Conservation (phyloP, 2,113 vertebrate genomes). For the Channa argus region DNA sequence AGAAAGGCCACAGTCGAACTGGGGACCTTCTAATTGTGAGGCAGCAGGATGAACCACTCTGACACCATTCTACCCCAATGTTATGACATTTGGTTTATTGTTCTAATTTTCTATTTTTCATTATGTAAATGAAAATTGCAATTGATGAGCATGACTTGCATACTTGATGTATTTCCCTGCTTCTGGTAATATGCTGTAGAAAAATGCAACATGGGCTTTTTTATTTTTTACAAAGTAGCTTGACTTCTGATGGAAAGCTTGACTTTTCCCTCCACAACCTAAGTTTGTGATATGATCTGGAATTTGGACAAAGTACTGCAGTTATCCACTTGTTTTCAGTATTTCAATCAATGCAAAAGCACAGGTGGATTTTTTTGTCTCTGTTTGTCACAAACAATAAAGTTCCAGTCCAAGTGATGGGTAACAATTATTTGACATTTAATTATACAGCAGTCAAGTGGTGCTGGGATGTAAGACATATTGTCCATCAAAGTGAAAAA, state of each 20-base stretch:
- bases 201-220: too few species aligned
- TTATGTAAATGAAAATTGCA: too few species aligned
- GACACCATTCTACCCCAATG: too few species aligned
- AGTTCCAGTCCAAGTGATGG: slow-evolving; percentile 30
- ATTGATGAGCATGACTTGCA: too few species aligned
- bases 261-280: slow-evolving; percentile 14
- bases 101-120: too few species aligned
- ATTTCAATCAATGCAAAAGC: slow-evolving; percentile 49
- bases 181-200: too few species aligned
- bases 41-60: too few species aligned
- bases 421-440: slow-evolving; percentile 67
- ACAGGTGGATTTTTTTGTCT: slow-evolving; percentile 18
- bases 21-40: too few species aligned
- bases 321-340: slow-evolving; percentile 39
- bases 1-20: too few species aligned
- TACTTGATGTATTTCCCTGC: too few species aligned
- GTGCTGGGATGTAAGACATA: slow-evolving; percentile 58
- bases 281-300: slow-evolving; percentile 33
- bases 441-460: slow-evolving; percentile 65
- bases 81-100: too few species aligned
- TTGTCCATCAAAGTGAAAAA: slow-evolving; percentile 67
- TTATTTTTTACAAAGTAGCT: too few species aligned
- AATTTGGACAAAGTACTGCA: slow-evolving; percentile 13
- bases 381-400: slow-evolving; percentile 59
- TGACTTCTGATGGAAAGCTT: neutral